Evolutionary conservation across 2,888 invertebrate genomes (phyloP).

Genomic region (Mesorhabditis belari): DNA sequence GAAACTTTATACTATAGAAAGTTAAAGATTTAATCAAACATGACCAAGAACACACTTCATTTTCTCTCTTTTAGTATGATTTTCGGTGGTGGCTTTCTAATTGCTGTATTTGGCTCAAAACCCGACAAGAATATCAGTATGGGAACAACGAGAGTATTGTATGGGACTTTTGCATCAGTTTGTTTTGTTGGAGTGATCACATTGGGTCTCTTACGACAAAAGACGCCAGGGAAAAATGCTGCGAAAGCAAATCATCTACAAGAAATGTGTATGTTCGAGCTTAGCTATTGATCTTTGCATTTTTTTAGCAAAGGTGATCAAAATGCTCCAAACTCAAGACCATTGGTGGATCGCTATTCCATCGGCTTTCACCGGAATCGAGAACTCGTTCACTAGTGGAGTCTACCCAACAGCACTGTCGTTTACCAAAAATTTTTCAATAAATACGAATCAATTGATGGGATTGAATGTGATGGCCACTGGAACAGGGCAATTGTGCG

Average conservation of each 20-base stretch:
- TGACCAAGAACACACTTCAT: too few species aligned
- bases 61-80: constrained; percentile 68
- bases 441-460: background rate
- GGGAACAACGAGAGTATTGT: background rate
- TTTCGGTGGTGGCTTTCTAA: constrained; percentile 89
- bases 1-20: too few species aligned
- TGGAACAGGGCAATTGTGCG: background rate
- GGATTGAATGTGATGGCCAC: background rate
- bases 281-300: background rate
- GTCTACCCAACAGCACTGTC: background rate
- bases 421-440: background rate
- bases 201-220: background rate
- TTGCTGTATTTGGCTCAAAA: constrained; percentile 67
- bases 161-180: background rate
- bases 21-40: too few species aligned
- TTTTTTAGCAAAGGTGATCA: background rate
- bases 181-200: background rate
- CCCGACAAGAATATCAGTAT: background rate
- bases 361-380: background rate
- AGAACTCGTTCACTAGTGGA: background rate
- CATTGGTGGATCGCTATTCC: background rate
- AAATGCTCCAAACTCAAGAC: background rate
- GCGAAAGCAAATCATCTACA: background rate
- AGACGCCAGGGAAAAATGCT: background rate
- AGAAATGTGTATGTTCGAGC: background rate